These are phyloP conservation scores for Xyliphius kryptos DNA, from an alignment of 2,113 vertebrate genomes.

Conservation along the genomic window DNA sequence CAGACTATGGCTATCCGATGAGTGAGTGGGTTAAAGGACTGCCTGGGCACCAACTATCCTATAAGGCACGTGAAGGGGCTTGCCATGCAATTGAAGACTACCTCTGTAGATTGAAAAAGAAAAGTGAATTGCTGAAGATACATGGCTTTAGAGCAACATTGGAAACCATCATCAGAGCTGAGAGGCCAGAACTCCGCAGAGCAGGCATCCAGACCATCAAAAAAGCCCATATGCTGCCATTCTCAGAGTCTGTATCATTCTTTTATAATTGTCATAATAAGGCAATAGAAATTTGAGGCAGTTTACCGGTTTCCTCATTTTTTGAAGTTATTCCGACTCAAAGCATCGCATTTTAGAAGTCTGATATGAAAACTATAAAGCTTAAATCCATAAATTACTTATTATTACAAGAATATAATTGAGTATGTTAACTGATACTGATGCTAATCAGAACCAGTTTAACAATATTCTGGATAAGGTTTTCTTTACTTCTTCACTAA, in stretches of 20 bases:
- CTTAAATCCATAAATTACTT: too few species aligned
- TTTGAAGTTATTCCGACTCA: too few species aligned
- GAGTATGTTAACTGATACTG: too few species aligned
- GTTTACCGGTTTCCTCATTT: too few species aligned
- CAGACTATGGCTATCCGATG: constrained; percentile 72
- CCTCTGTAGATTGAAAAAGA: constrained; percentile 51
- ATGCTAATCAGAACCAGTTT: too few species aligned
- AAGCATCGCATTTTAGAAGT: too few species aligned
- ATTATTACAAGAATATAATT: too few species aligned
- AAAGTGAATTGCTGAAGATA: constrained; percentile 52
- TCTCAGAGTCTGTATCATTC: constrained; percentile 71
- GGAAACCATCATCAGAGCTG: constrained; percentile 70
- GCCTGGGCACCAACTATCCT: constrained; percentile 71
- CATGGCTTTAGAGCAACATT: constrained; percentile 83
- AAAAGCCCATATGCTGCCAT: constrained; percentile 71
- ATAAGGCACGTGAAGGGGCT: constrained; percentile 79
- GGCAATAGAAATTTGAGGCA: neutral
- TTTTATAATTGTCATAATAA: neutral
- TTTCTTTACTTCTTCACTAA: too few species aligned
- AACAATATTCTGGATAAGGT: too few species aligned
- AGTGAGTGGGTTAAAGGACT: constrained; percentile 70
- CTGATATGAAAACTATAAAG: too few species aligned
- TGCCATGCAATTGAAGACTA: constrained; percentile 87
- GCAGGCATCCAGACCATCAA: constrained; percentile 77
- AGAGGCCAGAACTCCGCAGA: constrained; percentile 59